Percentiles rank a stretch among this genome's conserved stretches.
phyloP scores from a whole-genome alignment of 1,140 invertebrate genomes.

The Paracyclopina nana region DNA sequence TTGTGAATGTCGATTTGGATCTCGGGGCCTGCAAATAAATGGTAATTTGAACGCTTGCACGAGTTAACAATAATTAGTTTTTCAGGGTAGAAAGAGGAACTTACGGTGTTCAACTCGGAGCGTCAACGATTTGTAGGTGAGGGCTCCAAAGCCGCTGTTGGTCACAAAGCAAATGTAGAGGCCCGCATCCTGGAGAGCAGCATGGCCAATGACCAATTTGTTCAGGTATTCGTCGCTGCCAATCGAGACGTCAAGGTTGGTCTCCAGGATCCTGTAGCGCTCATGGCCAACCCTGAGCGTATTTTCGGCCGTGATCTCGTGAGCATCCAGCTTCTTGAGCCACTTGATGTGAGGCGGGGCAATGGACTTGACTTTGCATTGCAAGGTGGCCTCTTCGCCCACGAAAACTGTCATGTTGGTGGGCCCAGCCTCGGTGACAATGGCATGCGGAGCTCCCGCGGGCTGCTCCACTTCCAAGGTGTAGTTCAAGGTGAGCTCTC shows the following conservation, averaged over 20 bases:
- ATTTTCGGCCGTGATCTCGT: background rate
- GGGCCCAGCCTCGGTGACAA: slow-evolving; percentile 12
- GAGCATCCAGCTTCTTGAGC: slow-evolving; percentile 17
- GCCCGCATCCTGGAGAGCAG: background rate
- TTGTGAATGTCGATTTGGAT: background rate
- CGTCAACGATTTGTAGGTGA: slow-evolving; percentile 10
- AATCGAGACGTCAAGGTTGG: background rate
- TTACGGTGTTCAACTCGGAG: slow-evolving; percentile 7
- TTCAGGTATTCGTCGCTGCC: slow-evolving; percentile 10
- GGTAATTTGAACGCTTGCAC: background rate
- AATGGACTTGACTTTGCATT: slow-evolving; percentile 19
- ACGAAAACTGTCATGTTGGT: slow-evolving; percentile 18
- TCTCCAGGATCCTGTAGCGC: slow-evolving; percentile 8
- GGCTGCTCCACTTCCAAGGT: slow-evolving; percentile 50
- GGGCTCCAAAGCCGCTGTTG: slow-evolving; percentile 4
- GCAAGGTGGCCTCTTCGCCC: slow-evolving; percentile 17
- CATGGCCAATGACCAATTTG: background rate
- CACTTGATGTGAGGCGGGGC: slow-evolving; percentile 19
- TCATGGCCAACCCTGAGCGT: slow-evolving; percentile 1
- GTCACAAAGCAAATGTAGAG: slow-evolving; percentile 14
- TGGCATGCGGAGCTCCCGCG: background rate
- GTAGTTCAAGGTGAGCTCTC: slow-evolving; percentile 73
- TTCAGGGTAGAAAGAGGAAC: background rate
- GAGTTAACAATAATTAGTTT: background rate
- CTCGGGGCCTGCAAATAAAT: background rate